Evolutionary conservation across 1,140 invertebrate genomes (phyloP), one percentile per base, ranked within the genome.

Genomic region (Camponotus vicinus): DNA sequence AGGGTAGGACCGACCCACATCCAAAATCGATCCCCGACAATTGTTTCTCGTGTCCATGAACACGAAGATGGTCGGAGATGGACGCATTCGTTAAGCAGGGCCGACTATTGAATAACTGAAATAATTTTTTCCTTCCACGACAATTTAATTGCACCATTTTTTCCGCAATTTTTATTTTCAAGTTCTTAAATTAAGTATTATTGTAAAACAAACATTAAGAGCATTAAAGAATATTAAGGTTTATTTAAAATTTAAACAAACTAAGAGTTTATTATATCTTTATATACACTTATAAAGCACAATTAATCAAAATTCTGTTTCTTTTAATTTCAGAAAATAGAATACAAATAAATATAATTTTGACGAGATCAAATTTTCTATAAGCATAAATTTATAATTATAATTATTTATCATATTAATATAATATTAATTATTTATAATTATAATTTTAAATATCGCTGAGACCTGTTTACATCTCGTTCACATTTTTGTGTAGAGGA

Each of bases 11-110:
- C 75, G 73, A 67, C 37, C 57, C 79, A 79, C 37, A 73, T 75
- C 76, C 59, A 82, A 88, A 52, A 90, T 90, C 88, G 76, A 90
- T 73, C 77, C 76, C 32, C 40, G 37, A 59, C 63, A 13, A 52
- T 59, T 82, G 79, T 82, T 61, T 40, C 79, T 15, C 55, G 32
- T 59, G 27, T 27, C 15, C 27, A 52, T 45, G 40, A 55, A 61
- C 27, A 21, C 63, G 63, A 63, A n/a, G 13, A 59, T 21, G 37
- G 77, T 21, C 42, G 37, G 32, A 34, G 49, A 78, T 15, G 45
- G 76, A 15, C 78, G 21, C 66, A 37, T 82, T 82, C 18, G 67
- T 82, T 34, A 45, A 71, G 37, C 18, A 18, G 52, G 15, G 21
- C 15, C 52, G 37, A 71, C 27, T 45, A 15, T 27, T 67, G 78